Conservation (phyloP, 92 coral and sea anemone genomes). For the Zoanthus solanderi region DNA sequence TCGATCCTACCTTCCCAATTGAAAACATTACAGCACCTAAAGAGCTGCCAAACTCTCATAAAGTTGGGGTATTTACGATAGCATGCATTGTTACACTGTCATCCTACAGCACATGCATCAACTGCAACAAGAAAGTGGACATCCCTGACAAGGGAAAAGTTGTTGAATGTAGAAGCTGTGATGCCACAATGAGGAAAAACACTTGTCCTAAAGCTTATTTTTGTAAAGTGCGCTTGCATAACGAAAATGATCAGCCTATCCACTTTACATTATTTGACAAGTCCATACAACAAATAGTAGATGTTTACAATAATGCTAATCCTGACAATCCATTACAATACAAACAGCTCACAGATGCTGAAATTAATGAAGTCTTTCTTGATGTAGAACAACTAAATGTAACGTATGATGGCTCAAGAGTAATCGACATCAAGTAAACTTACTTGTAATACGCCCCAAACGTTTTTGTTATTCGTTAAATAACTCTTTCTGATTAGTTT, state of each 20-base stretch:
- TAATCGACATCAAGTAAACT: neutral
- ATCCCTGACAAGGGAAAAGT: neutral
- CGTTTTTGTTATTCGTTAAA: no score
- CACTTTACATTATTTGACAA: no score
- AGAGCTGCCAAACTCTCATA: neutral
- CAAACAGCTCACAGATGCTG: neutral
- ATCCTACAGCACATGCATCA: slow-evolving; percentile 6
- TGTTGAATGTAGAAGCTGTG: no score
- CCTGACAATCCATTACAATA: neutral
- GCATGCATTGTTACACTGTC: slow-evolving; percentile 10
- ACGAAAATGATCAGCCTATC: no score
- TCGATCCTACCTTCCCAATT: neutral
- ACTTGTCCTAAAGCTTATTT: no score
- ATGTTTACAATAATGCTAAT: neutral
- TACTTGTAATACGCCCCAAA: no score
- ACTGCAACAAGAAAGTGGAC: slow-evolving; percentile 6
- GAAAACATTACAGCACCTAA: slow-evolving; percentile 6
- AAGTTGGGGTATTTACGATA: neutral
- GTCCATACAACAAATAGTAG: neutral
- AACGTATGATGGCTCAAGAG: neutral
- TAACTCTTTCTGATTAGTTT: no score
- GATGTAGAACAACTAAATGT: neutral
- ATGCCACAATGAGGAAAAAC: no score
- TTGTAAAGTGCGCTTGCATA: no score
- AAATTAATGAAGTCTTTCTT: neutral